phyloP scores from a whole-genome alignment of 2,797 vertebrate genomes.

The Okamejei kenojei region DNA sequence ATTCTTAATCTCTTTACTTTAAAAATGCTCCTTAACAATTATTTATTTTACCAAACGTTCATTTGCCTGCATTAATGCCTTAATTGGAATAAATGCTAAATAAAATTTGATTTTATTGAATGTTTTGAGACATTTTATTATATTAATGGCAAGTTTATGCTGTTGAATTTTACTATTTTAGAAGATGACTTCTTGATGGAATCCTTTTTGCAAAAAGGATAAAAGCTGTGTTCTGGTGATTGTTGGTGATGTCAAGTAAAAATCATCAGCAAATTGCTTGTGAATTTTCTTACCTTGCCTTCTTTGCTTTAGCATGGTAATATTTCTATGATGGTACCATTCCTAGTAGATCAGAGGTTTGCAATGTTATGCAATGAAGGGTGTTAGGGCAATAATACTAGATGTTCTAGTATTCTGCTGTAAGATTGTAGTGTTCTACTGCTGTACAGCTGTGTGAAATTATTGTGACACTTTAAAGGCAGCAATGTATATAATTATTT shows the following conservation, averaged over 20 bases:
- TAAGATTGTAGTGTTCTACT: neutral
- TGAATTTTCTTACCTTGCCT: neutral
- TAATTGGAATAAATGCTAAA: neutral
- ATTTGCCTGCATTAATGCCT: neutral
- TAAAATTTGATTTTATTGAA: neutral
- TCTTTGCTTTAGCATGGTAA: neutral
- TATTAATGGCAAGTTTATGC: neutral
- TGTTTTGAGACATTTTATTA: neutral
- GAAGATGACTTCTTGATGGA: neutral
- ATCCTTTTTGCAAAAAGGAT: neutral
- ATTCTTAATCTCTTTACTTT: neutral
- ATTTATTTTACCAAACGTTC: neutral
- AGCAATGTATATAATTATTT: neutral
- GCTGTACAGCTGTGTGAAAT: neutral
- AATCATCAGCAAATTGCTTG: neutral
- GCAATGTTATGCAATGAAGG: neutral
- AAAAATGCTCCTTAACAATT: neutral
- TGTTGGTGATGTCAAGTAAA: neutral
- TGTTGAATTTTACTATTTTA: neutral
- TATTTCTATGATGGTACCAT: neutral
- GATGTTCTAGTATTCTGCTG: too few relatives aligned
- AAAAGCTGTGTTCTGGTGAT: neutral
- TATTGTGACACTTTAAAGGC: neutral
- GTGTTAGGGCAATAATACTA: neutral
- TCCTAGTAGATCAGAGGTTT: neutral